Evolutionary conservation across 92 coral and sea anemone genomes (phyloP).

Genomic region (Hydrozoanthus gracilis): DNA sequence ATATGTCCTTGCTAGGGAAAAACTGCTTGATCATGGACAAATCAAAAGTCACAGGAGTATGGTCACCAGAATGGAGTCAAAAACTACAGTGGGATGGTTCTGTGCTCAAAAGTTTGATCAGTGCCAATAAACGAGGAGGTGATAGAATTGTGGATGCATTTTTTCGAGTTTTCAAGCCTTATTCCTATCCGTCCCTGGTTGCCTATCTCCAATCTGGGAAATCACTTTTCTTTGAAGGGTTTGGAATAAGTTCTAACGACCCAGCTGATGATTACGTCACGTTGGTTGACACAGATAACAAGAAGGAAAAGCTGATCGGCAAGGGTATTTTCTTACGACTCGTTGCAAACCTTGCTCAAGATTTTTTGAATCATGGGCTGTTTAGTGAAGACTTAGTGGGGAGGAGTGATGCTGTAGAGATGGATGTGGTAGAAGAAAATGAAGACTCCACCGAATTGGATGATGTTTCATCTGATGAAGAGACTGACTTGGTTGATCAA

Average conservation of each 20-base stretch:
- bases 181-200: background rate
- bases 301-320: background rate
- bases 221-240: background rate
- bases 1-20: background rate
- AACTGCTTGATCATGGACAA: background rate
- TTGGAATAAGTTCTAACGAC: background rate
- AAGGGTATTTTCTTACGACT: background rate
- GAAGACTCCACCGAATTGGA: background rate
- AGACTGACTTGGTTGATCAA: background rate
- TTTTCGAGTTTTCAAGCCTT: constrained; percentile 6
- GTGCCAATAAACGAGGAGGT: background rate
- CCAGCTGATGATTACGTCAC: background rate
- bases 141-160: constrained; percentile 1
- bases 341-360: background rate
- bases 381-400: background rate
- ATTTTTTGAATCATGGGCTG: background rate
- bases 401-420: background rate
- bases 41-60: background rate
- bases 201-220: background rate
- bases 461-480: background rate
- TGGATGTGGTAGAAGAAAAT: background rate
- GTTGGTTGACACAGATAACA: background rate
- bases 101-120: background rate
- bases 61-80: constrained; percentile 12
- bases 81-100: constrained; percentile 2